These are phyloP conservation scores for Amphimallon solstitiale DNA, from an alignment of 2,888 invertebrate species.

Conservation along the genomic window DNA sequence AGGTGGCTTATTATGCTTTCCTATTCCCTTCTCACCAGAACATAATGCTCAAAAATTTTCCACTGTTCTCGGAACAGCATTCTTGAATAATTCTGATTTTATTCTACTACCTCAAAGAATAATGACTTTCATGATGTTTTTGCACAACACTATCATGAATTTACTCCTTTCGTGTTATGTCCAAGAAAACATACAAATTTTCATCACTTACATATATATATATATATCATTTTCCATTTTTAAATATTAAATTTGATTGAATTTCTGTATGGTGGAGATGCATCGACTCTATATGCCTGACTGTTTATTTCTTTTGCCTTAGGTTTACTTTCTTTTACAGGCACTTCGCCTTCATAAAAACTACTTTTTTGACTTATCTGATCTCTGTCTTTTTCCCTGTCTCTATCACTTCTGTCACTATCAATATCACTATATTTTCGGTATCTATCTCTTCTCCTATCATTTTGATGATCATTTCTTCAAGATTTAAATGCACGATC, in stretches of 20 bases:
- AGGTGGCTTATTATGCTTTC: slow-evolving; percentile 75
- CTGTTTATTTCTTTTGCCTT: not conserved
- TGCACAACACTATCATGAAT: slow-evolving; percentile 2
- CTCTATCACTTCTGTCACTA: not conserved
- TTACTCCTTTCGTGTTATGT: slow-evolving; percentile 76
- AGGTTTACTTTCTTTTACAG: slow-evolving; percentile 36
- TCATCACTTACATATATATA: slow-evolving; percentile 32
- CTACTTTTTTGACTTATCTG: slow-evolving; percentile 9
- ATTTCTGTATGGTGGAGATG: slow-evolving; percentile 8
- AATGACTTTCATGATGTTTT: slow-evolving; percentile 8
- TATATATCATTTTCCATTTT: slow-evolving; percentile 24
- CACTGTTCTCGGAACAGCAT: slow-evolving; percentile 85
- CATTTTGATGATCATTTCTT: not conserved
- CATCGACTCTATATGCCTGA: not conserved
- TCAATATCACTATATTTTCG: not conserved
- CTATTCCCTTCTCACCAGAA: slow-evolving; percentile 88
- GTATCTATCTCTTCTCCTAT: slow-evolving; percentile 1
- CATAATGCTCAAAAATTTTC: slow-evolving; percentile 94
- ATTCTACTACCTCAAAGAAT: slow-evolving; percentile 77
- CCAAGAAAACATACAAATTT: slow-evolving; percentile 75
- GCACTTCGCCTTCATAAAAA: slow-evolving; percentile 32
- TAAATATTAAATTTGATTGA: too few relatives aligned
- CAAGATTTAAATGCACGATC: not conserved
- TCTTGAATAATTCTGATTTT: slow-evolving; percentile 85
- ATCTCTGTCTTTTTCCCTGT: not conserved